Evolutionary conservation across 2,797 vertebrate genomes (phyloP).

Genomic region (Cossypha caffra): DNA sequence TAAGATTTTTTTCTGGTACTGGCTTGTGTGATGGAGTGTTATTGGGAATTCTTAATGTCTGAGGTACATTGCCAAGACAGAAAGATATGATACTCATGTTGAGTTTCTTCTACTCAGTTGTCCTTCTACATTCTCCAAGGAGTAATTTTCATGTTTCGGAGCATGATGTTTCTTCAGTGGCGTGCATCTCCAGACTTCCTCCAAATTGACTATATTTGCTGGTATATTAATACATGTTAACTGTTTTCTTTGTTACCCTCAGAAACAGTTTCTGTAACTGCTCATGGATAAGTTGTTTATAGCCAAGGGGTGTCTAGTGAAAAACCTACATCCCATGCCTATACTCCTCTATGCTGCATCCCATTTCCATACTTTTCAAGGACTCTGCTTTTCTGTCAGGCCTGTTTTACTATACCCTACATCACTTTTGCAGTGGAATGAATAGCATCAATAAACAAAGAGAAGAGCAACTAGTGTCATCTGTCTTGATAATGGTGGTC

Average conservation of each 20-base stretch:
- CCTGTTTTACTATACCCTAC: neutral
- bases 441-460: neutral
- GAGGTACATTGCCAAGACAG: neutral
- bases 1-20: neutral
- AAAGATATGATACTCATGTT: neutral
- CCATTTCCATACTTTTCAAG: neutral
- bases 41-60: neutral
- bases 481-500: neutral
- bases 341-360: neutral
- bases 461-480: neutral
- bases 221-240: neutral
- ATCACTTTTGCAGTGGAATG: neutral
- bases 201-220: neutral
- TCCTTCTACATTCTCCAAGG: neutral
- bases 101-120: neutral
- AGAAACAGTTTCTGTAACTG: neutral
- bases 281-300: neutral
- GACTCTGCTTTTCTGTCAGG: neutral
- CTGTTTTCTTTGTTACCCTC: neutral
- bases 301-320: neutral
- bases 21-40: accelerated
- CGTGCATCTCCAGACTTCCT: neutral
- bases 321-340: accelerated
- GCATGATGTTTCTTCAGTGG: neutral
- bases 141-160: neutral